Evolutionary conservation across 2,113 vertebrate species (phyloP), one percentile per base, ranked within the genome.

Genomic region (Anhinga anhinga): DNA sequence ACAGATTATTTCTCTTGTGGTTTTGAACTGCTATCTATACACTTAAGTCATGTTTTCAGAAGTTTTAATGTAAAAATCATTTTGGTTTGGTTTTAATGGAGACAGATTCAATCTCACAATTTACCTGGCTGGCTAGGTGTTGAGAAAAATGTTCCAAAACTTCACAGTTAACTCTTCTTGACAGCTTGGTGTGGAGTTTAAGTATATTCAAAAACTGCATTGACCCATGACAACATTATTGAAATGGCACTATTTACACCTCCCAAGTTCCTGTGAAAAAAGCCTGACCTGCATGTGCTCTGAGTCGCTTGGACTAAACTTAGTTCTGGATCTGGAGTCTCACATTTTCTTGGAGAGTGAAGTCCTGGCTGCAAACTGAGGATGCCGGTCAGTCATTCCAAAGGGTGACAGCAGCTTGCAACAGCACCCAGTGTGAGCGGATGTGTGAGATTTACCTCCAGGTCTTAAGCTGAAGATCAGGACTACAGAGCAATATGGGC

Each of bases 131-230:
- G n/a, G 20, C 25, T 26, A 44, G 10, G 16, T 88, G 29, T 27
- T 70, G 22, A 71, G 47, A 66, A 88, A 77, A 89, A 34, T 5
- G 12, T 85, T 87, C 34, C 70, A 76, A 36, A 89, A 72, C 49
- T 66, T 90, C 53, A 26, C 25, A 58, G 42, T 27, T 93, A 82
- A 73, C 18, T 88, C 61, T 63, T 84, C 44, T 85, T 83, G 59
- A 88, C 65, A 91, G 15, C 29, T 74, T 65, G 63, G 23, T 66
- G 82, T 91, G 78, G 58, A 91, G 86, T 74, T 89, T 66, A 91
- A 71, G 23, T 34, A 45, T 6, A 63, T 66, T 81, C 55, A 85
- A 61, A 84, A 73, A 23, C 63, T 47, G 71, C 63, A 55, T 0
- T 89, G 78, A 80, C 58, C 58, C 2, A 0, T 53, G 38, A 36